Percentiles rank a stretch among this genome's conserved stretches.
Evolutionary conservation across 2,113 vertebrate species (phyloP).

Genomic region (Pedetes capensis): DNA sequence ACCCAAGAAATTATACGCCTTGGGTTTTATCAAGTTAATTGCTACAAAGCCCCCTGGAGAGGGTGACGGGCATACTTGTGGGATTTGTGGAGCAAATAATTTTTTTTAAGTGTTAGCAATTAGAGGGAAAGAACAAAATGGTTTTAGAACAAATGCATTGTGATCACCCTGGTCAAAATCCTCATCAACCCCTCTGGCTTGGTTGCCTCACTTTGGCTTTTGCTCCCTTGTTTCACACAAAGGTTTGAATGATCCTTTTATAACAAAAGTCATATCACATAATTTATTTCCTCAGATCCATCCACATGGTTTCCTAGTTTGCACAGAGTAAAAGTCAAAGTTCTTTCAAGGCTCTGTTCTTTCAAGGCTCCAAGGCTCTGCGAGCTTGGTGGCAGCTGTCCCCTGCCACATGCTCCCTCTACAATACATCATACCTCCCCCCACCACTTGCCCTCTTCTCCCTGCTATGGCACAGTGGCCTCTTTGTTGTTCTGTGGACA

Average conservation of each 20-base stretch:
- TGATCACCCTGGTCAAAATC: neutral
- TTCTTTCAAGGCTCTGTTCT: neutral
- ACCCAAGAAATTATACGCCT: neutral
- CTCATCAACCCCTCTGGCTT: neutral
- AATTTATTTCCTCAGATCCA: neutral
- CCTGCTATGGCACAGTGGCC: neutral
- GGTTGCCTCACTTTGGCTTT: neutral
- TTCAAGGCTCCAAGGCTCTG: neutral
- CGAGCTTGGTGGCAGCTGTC: no score
- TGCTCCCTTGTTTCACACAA: neutral
- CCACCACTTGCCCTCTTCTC: accelerated
- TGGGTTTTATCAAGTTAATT: slow-evolving; percentile 38
- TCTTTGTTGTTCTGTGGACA: neutral
- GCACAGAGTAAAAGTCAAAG: neutral
- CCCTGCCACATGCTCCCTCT: accelerated
- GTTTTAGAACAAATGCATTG: neutral
- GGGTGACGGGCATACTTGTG: neutral
- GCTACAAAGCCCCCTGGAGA: neutral
- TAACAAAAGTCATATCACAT: neutral
- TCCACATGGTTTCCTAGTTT: neutral
- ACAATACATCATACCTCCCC: accelerated
- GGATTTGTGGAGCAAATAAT: neutral
- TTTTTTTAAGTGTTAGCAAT: neutral
- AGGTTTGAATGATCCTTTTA: neutral
- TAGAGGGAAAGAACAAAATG: neutral